These are phyloP conservation scores for Brienomyrus brachyistius DNA, from an alignment of 2,113 vertebrate genomes.

Conservation along the genomic window DNA sequence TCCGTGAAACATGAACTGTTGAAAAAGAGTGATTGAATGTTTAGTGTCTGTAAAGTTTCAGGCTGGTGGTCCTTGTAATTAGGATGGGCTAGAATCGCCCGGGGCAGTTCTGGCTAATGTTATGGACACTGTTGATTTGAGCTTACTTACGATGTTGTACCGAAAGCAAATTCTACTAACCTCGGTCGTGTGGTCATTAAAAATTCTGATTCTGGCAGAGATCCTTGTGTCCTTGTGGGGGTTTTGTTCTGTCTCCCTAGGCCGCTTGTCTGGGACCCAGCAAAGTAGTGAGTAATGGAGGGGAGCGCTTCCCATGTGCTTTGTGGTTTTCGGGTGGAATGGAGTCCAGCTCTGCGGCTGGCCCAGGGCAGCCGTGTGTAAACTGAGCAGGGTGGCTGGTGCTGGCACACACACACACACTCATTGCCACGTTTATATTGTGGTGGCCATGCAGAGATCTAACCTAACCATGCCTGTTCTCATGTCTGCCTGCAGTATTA, in stretches of 20 bases:
- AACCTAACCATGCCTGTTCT: neutral
- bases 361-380: neutral
- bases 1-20: neutral
- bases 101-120: neutral
- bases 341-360: neutral
- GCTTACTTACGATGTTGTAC: neutral
- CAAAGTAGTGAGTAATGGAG: neutral
- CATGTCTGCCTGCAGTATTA: neutral
- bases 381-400: neutral
- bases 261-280: neutral
- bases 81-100: neutral
- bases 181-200: neutral
- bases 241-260: neutral
- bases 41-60: neutral
- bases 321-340: neutral
- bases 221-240: neutral
- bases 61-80: neutral
- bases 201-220: neutral
- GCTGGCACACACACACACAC: neutral
- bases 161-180: neutral
- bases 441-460: neutral
- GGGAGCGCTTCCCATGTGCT: neutral
- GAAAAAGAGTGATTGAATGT: neutral
- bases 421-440: neutral
- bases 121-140: neutral